Percentiles rank a stretch among this genome's conserved stretches.
Conservation (phyloP, 2,113 vertebrate genomes). For the Porphyrio hochstetteri region DNA sequence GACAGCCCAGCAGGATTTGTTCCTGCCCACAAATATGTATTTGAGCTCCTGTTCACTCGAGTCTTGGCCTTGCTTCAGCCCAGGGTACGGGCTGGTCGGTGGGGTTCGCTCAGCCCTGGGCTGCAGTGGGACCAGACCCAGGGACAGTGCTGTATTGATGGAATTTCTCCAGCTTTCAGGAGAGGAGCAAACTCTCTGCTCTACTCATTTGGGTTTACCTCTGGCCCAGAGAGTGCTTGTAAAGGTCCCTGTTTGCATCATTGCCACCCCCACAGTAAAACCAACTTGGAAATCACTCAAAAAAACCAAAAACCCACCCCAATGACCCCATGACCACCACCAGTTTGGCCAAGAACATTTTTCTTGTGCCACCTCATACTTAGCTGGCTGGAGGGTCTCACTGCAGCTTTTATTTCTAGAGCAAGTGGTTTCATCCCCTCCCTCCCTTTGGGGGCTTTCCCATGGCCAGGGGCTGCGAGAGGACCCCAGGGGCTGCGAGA, state of each 20-base stretch:
- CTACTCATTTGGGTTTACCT: not conserved
- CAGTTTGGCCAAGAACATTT: not conserved
- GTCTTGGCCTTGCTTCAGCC: not conserved
- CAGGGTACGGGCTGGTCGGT: rapidly evolving
- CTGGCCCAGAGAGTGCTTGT: not conserved
- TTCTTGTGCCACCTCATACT: not conserved
- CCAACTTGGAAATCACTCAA: not conserved
- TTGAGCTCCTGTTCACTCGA: not conserved
- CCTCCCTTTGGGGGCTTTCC: not conserved
- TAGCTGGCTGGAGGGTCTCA: not conserved
- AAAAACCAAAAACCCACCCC: no score
- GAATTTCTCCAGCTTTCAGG: not conserved
- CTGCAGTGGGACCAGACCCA: rapidly evolving
- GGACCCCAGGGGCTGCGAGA: not conserved
- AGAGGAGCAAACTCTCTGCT: not conserved
- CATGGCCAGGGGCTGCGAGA: not conserved
- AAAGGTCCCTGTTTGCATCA: not conserved
- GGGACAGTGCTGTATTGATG: not conserved
- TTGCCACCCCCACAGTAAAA: not conserved
- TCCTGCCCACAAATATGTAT: not conserved
- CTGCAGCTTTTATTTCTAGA: not conserved
- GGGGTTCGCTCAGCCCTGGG: not conserved
- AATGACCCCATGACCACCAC: not conserved
- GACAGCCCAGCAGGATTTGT: not conserved
- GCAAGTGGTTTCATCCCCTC: not conserved